Conservation (phyloP, 2,888 invertebrate genomes). For the Omphaloscelis lunosa region DNA sequence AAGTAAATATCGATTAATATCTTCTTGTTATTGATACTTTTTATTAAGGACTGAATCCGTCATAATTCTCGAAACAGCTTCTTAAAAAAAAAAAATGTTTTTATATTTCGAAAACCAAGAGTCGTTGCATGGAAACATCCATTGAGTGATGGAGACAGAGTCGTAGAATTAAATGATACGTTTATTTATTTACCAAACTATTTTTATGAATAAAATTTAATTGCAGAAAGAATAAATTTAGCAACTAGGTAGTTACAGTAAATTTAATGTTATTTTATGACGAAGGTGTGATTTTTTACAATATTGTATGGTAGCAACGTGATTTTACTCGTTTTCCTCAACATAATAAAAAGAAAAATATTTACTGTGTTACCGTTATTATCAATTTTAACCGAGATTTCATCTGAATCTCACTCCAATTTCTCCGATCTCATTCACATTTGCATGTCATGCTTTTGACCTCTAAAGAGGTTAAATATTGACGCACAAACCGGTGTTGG, state of each 20-base stretch:
- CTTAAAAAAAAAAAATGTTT: not conserved
- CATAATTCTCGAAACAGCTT: not conserved
- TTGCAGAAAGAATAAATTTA: not conserved
- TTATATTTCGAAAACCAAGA: not conserved
- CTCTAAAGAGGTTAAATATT: slow-evolving; percentile 43
- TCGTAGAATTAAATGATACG: not conserved
- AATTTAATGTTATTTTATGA: not conserved
- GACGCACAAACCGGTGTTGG: slow-evolving; percentile 29
- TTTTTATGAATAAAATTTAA: not conserved
- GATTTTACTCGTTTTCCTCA: slow-evolving; percentile 1
- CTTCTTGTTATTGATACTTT: not conserved
- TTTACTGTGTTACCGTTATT: slow-evolving; percentile 19
- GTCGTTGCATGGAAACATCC: not conserved
- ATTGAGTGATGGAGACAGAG: not conserved
- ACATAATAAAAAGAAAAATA: not conserved
- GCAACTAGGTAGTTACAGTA: not conserved
- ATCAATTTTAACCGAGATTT: slow-evolving; percentile 13
- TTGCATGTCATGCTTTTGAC: slow-evolving; percentile 30
- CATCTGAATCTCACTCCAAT: slow-evolving; percentile 21
- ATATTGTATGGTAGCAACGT: not conserved
- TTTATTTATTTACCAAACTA: not conserved
- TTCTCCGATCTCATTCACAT: slow-evolving; percentile 36
- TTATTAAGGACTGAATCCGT: not conserved
- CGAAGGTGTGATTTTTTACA: not conserved
- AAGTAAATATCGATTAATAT: slow-evolving; percentile 13